A percentile compares a stretch with the other conserved stretches of the same genome.
Conservation (phyloP, 1,140 invertebrate genomes). For the Platyura marginata region DNA sequence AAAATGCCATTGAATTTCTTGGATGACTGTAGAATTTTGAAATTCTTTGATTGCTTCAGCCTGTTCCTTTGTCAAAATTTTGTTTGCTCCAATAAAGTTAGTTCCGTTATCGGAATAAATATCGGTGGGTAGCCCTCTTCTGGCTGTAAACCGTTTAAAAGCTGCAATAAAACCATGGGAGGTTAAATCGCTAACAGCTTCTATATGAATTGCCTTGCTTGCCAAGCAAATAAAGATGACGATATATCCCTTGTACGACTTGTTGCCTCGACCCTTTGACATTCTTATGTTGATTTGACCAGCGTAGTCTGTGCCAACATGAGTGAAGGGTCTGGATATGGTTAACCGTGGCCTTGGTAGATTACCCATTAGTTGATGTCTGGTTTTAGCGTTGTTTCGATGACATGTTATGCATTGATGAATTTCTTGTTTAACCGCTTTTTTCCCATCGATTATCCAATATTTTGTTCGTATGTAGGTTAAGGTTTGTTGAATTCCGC, state of each 20-base stretch:
- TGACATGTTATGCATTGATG: background rate
- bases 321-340: conserved; percentile 9
- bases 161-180: conserved; percentile 11
- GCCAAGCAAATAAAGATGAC: conserved; percentile 7
- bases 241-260: conserved; percentile 3
- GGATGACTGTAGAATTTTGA: background rate
- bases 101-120: conserved; percentile 20
- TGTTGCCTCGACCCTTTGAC: background rate
- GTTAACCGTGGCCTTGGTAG: conserved; percentile 13
- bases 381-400: too few species aligned
- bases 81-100: conserved; percentile 17
- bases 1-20: conserved; percentile 9
- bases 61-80: conserved; percentile 7
- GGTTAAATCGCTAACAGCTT: conserved; percentile 7
- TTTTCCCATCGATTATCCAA: background rate
- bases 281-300: conserved; percentile 13
- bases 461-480: background rate
- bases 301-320: conserved; percentile 15
- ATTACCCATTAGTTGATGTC: conserved; percentile 14
- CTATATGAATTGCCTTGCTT: conserved; percentile 12
- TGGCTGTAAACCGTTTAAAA: conserved; percentile 8
- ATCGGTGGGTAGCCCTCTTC: conserved; percentile 10
- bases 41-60: background rate
- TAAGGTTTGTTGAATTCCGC: background rate
- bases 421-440: background rate